These are phyloP conservation scores for Pituophis catenifer DNA, from an alignment of 2,113 vertebrate species.

Conservation along the genomic window DNA sequence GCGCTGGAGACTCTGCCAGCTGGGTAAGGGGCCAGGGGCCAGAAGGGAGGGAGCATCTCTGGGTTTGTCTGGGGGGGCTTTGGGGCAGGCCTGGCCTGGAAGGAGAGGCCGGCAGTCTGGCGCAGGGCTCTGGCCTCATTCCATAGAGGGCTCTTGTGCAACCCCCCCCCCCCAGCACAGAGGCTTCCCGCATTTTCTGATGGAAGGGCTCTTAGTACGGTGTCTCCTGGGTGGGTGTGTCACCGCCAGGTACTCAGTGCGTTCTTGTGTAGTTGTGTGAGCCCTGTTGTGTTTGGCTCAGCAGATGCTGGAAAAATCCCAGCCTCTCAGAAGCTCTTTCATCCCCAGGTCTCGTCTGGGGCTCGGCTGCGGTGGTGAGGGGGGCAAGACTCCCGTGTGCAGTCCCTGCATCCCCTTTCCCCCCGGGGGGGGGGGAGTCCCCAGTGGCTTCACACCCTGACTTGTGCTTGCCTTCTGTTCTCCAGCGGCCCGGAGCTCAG, in stretches of 20 bases:
- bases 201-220: slow-evolving; percentile 61
- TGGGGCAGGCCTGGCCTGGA: not conserved
- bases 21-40: slow-evolving; percentile 75
- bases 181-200: slow-evolving; percentile 36
- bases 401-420: not conserved
- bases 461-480: slow-evolving; percentile 7
- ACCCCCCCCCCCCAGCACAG: not conserved
- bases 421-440: slow-evolving; percentile 17
- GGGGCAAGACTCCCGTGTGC: slow-evolving; percentile 8
- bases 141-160: not conserved
- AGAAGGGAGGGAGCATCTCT: no score
- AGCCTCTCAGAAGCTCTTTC: slow-evolving; percentile 75
- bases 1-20: slow-evolving; percentile 79
- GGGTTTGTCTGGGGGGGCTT: not conserved
- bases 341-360: slow-evolving; percentile 36
- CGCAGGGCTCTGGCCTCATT: not conserved
- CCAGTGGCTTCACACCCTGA: slow-evolving; percentile 19
- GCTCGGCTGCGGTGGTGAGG: not conserved
- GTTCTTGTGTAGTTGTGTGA: slow-evolving; percentile 72
- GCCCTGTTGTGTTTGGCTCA: slow-evolving; percentile 73
- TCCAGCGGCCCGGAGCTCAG: not conserved
- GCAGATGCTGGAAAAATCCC: slow-evolving; percentile 75
- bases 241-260: slow-evolving; percentile 74
- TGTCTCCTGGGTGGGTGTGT: slow-evolving; percentile 35
- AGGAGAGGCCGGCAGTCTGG: not conserved